Evolutionary conservation across 1,140 invertebrate species (phyloP).

Genomic region (Ooceraea biroi): DNA sequence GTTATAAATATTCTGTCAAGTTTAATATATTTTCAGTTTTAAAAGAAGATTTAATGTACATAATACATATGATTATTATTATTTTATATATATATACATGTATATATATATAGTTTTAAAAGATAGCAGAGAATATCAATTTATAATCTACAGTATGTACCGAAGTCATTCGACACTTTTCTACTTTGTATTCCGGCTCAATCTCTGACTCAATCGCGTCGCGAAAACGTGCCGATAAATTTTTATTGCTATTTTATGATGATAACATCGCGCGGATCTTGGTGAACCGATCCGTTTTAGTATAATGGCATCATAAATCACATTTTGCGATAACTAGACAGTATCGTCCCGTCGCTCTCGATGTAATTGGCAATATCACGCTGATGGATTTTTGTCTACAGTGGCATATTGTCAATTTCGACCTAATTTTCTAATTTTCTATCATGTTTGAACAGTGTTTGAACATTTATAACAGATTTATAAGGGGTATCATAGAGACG

Average conservation of each 20-base stretch:
- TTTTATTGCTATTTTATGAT: conserved; percentile 83
- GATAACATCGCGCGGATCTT: conserved; percentile 76
- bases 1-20: not conserved
- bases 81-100: too few species aligned
- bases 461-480: conserved; percentile 2
- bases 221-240: conserved; percentile 76
- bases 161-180: conserved; percentile 23
- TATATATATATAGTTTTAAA: not conserved
- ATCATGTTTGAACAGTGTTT: conserved; percentile 5
- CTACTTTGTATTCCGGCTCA: conserved; percentile 62
- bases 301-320: conserved; percentile 79
- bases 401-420: conserved; percentile 11
- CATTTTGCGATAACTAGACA: conserved; percentile 72
- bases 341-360: conserved; percentile 57
- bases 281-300: conserved; percentile 80
- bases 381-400: conserved; percentile 68
- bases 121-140: conserved; percentile 17
- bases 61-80: too few species aligned
- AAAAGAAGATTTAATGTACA: too few species aligned
- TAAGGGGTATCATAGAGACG: not conserved
- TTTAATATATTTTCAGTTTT: not conserved
- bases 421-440: conserved; percentile 44
- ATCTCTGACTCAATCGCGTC: conserved; percentile 26
- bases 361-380: conserved; percentile 66
- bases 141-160: not conserved